phyloP scores from a whole-genome alignment of 2,797 vertebrate genomes.

The Catostomus latipinnis region DNA sequence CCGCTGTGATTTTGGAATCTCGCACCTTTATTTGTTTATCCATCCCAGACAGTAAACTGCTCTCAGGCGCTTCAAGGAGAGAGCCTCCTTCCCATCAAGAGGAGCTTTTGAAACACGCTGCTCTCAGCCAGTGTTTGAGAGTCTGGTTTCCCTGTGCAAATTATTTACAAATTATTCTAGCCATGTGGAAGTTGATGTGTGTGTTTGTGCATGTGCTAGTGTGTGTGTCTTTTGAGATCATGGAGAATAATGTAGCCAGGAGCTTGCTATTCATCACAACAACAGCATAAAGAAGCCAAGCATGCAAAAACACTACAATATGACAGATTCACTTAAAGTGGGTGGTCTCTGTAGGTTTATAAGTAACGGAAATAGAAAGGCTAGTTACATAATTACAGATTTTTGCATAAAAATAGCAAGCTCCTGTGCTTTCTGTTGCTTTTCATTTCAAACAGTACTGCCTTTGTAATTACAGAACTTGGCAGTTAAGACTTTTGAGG shows the following conservation, averaged over 20 bases:
- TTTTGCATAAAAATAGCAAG: neutral
- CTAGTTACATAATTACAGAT: neutral
- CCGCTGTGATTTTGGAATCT: slow-evolving; percentile 62
- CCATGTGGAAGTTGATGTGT: slow-evolving; percentile 21
- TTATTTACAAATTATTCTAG: slow-evolving; percentile 53
- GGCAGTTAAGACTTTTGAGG: no score
- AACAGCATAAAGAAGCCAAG: slow-evolving; percentile 47
- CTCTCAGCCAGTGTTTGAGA: slow-evolving; percentile 48
- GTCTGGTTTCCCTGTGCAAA: slow-evolving; percentile 51
- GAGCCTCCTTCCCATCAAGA: slow-evolving; percentile 57
- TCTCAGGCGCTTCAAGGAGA: slow-evolving; percentile 63
- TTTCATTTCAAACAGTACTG: neutral
- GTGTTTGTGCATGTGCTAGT: slow-evolving; percentile 19
- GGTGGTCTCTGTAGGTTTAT: neutral
- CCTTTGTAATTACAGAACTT: neutral
- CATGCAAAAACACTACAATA: slow-evolving; percentile 4
- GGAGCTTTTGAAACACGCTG: slow-evolving; percentile 52
- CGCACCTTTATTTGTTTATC: slow-evolving; percentile 45
- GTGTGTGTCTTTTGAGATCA: neutral
- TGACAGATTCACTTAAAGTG: neutral
- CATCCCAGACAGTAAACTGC: slow-evolving; percentile 56
- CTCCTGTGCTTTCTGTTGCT: neutral
- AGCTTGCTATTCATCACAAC: slow-evolving; percentile 46
- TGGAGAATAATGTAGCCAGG: slow-evolving; percentile 10
- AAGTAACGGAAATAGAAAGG: neutral